A percentile compares a stretch with the other conserved stretches of the same genome.
Evolutionary conservation across 1,140 invertebrate genomes (phyloP).

Genomic region (Aphis craccivora): DNA sequence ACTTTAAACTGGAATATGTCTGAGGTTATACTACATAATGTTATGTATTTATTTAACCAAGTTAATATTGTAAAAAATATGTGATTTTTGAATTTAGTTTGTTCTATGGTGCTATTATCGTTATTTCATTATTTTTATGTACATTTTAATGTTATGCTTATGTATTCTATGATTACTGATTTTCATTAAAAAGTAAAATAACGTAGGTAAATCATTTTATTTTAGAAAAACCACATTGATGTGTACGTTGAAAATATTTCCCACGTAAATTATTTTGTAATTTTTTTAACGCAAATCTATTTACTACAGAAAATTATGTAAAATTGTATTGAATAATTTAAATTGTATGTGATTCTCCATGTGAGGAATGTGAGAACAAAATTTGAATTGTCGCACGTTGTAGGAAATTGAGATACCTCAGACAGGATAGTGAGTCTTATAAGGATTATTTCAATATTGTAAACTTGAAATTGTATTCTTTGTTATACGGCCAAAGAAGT

Average conservation of each 20-base stretch:
- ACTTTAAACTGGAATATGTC: neutral
- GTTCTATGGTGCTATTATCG: no score
- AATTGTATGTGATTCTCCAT: neutral
- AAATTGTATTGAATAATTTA: neutral
- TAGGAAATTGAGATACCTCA: neutral
- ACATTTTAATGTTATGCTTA: no score
- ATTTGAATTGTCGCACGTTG: neutral
- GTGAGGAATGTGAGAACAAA: neutral
- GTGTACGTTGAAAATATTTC: neutral
- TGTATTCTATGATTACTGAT: neutral
- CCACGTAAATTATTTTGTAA: neutral
- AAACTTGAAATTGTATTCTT: neutral
- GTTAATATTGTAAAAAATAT: no score
- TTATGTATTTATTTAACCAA: neutral
- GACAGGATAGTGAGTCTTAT: neutral
- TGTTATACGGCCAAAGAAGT: neutral
- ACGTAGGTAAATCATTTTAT: no score
- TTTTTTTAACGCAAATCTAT: neutral
- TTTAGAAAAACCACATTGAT: neutral
- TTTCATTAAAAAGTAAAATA: neutral
- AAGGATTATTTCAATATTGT: neutral
- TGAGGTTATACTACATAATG: neutral
- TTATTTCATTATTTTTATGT: neutral
- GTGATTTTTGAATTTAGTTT: no score
- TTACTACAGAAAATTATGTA: neutral